Conservation (phyloP, 1,140 invertebrate genomes). For the Platorchestia sp. region DNA sequence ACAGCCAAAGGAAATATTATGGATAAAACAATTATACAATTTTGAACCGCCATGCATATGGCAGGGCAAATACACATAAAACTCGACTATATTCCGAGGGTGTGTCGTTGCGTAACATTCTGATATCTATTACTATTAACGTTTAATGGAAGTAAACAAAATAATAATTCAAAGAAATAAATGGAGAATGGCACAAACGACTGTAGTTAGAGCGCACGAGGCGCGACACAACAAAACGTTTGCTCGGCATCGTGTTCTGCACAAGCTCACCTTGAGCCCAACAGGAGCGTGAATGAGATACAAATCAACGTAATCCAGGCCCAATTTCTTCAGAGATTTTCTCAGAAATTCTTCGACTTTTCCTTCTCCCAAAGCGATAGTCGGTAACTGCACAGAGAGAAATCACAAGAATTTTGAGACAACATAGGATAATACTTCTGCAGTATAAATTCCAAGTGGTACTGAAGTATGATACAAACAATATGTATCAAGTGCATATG, state of each 20-base stretch:
- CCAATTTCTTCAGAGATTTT: constrained; percentile 80
- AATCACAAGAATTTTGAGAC: not conserved
- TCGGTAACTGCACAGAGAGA: constrained; percentile 68
- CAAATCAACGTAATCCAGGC: constrained; percentile 86
- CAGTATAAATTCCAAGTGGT: not conserved
- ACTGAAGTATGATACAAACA: not conserved
- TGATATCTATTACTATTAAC: not conserved
- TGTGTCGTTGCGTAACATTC: not conserved
- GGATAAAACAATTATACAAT: not conserved
- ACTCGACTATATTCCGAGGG: not conserved
- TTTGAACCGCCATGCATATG: not conserved
- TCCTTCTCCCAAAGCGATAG: constrained; percentile 72
- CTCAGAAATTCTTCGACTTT: constrained; percentile 81
- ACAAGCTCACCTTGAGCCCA: constrained; percentile 60
- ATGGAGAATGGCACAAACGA: not conserved
- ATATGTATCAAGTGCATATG: no score
- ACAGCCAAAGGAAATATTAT: not conserved
- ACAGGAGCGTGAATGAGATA: constrained; percentile 85
- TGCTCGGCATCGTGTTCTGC: not conserved
- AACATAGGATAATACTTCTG: not conserved
- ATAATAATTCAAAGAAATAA: not conserved
- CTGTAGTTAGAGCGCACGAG: not conserved
- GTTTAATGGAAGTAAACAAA: not conserved
- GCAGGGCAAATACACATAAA: not conserved
- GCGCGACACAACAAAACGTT: not conserved